A percentile compares a stretch with the other conserved stretches of the same genome.
Evolutionary conservation across 2,113 vertebrate genomes (phyloP).

Genomic region (Microtus richardsoni): DNA sequence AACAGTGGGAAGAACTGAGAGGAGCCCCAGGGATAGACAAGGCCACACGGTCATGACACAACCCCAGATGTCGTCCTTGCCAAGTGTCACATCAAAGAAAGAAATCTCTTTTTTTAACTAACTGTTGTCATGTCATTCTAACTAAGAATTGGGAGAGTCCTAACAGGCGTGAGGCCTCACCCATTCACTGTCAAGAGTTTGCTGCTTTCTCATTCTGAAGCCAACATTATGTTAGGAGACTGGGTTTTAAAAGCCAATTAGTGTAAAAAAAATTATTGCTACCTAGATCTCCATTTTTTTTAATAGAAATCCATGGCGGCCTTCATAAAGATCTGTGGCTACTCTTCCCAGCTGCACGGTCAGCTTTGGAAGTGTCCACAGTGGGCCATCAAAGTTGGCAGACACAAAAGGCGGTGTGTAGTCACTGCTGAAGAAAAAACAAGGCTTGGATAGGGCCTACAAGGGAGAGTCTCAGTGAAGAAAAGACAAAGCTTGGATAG

Average conservation of each 20-base stretch:
- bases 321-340: not conserved
- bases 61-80: not conserved
- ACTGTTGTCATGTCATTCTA: not conserved
- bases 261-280: not conserved
- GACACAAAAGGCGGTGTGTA: not conserved
- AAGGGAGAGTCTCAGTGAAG: not conserved
- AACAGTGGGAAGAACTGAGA: not conserved
- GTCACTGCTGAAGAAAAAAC: not conserved
- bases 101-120: not conserved
- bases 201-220: not conserved
- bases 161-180: not conserved
- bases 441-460: not conserved
- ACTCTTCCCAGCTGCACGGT: not conserved
- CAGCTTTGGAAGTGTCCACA: not conserved
- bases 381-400: not conserved
- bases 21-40: not conserved
- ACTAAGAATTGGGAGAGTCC: not conserved
- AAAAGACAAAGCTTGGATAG: not conserved
- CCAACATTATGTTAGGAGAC: not conserved
- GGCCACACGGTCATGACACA: not conserved
- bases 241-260: conserved; percentile 18
- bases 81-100: not conserved
- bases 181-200: not conserved
- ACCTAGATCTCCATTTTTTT: not conserved
- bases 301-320: not conserved